Conservation (phyloP, 2,888 invertebrate genomes). For the Dione juno region DNA sequence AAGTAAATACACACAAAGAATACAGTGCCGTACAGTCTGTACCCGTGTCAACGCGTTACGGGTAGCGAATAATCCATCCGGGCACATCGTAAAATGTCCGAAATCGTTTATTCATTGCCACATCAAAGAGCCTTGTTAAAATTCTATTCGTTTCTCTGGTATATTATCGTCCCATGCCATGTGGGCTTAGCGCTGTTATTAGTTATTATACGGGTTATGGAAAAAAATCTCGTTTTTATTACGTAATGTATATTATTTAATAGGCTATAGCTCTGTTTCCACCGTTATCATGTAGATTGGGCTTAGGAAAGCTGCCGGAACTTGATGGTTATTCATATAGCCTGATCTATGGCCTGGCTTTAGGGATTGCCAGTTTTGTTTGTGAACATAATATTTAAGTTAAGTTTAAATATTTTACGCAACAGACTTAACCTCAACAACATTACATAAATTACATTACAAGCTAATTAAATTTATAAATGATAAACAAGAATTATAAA, state of each 20-base stretch:
- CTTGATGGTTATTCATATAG: too few relatives aligned
- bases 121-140: constrained; percentile 70
- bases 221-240: constrained; percentile 25
- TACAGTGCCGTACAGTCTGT: constrained; percentile 3
- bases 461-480: too few relatives aligned
- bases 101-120: constrained; percentile 76
- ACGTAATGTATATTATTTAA: constrained; percentile 10
- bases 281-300: too few relatives aligned
- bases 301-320: too few relatives aligned
- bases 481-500: too few relatives aligned
- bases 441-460: too few relatives aligned
- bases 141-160: constrained; percentile 61
- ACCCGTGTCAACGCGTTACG: constrained; percentile 45
- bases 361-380: too few relatives aligned
- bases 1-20: constrained; percentile 18
- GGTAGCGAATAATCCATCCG: constrained; percentile 56
- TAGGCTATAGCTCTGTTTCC: neutral
- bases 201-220: constrained; percentile 35
- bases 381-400: too few relatives aligned
- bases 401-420: too few relatives aligned
- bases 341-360: too few relatives aligned
- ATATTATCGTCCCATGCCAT: constrained; percentile 53
- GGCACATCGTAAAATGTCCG: constrained; percentile 65
- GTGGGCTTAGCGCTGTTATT: constrained; percentile 49
- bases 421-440: too few relatives aligned